phyloP scores from a whole-genome alignment of 35 echinoderm and acorn worm genomes.

The Ophioderma brevispina region DNA sequence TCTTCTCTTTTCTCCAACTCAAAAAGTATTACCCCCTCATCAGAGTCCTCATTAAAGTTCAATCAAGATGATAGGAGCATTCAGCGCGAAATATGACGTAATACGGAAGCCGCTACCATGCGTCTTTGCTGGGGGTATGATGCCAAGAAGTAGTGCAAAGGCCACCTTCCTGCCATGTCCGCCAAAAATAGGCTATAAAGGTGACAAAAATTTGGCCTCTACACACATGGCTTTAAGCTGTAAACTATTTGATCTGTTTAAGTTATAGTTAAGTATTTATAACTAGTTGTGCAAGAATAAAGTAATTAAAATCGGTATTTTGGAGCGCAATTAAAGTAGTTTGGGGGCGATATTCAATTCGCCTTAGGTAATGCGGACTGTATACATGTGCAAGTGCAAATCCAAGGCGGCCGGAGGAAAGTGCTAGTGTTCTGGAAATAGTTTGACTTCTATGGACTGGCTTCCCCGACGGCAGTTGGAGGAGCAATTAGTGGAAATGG shows the following conservation, averaged over 20 bases:
- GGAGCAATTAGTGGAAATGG: conserved; percentile 67
- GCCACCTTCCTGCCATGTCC: background rate
- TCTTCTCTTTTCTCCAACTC: no score
- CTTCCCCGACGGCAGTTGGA: conserved; percentile 73
- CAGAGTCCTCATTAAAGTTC: background rate
- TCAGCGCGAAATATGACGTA: conserved; percentile 60
- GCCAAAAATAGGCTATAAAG: background rate
- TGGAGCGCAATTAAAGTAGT: background rate
- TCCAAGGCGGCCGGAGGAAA: conserved; percentile 91
- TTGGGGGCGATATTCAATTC: conserved; percentile 8
- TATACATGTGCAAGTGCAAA: conserved; percentile 43
- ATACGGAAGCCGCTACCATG: conserved; percentile 87
- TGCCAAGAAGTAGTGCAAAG: conserved; percentile 17
- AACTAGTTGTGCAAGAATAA: no score
- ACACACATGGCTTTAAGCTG: no score
- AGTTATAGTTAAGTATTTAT: no score
- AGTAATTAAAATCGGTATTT: no score
- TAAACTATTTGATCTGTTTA: no score
- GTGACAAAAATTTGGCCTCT: background rate
- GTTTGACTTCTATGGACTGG: conserved; percentile 99
- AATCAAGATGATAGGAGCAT: background rate
- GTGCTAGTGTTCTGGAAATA: conserved; percentile 68
- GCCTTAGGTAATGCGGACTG: conserved; percentile 56
- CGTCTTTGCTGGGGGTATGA: conserved; percentile 84
- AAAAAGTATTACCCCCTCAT: no score